Evolutionary conservation across 2,113 vertebrate species (phyloP).

Genomic region (Taxidea taxus): DNA sequence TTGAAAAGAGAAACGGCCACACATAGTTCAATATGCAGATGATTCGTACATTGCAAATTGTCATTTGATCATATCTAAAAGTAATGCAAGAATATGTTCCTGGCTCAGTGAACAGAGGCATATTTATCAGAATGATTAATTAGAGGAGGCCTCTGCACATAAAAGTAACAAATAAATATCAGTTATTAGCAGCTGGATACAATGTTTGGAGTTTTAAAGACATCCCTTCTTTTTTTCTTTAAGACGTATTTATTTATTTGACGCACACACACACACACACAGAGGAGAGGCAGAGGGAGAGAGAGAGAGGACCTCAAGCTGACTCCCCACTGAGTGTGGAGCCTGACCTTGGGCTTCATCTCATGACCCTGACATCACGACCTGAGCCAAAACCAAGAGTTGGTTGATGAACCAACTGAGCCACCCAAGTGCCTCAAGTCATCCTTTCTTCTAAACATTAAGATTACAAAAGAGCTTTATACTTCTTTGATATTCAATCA

Average conservation of each 20-base stretch:
- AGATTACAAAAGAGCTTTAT: neutral
- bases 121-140: neutral
- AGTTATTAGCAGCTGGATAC: neutral
- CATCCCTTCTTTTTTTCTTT: neutral
- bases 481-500: neutral
- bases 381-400: neutral
- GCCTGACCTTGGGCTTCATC: neutral
- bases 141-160: neutral
- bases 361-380: neutral
- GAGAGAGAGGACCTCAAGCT: neutral
- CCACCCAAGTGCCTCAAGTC: neutral
- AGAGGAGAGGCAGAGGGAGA: neutral
- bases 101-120: neutral
- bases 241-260: neutral
- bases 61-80: neutral
- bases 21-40: neutral
- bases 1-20: neutral
- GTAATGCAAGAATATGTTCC: neutral
- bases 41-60: neutral
- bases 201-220: neutral
- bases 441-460: neutral
- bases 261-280: too few species aligned
- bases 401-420: neutral
- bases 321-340: neutral
- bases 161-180: neutral